Base-by-base conservation (phyloP, 2,888 invertebrate genomes). In the Lumbricus terrestris region DNA sequence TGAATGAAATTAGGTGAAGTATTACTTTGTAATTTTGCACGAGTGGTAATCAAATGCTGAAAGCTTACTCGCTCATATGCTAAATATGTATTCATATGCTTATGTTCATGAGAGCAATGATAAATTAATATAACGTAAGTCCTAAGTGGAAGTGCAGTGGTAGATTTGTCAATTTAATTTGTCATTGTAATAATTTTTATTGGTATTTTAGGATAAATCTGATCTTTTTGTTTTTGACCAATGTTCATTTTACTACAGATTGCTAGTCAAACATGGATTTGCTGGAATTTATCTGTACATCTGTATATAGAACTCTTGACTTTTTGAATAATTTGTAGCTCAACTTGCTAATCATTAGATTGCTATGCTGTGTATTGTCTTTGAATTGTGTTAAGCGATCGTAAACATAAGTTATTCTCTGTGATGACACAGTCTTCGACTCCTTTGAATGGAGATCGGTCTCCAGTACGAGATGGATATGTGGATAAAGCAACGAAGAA, bases 401-500 rank as follows among this genome's bases (percentile, higher is more conserved):
- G 8, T 69, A n/a, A n/a, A 11, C 69, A 69, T n/a, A 0, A 11
- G 29, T 29, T 69, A 69, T 69, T 29, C 0, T 69, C n/a, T 69
- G 29, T 69, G 69, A 8, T 69, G 29, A 35, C 88, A 23, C 90
- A 91, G 91, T 82, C 90, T 5, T 96, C 97, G 90, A 97, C 97
- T 89, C 97, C 97, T 91, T 96, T 97, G 93, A 97, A 97, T 94
- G 97, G 97, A 89, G 97, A 97, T n/a, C 96, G 97, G 5, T 97
- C 97, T n/a, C 97, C 97, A 0, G 95, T 97, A 92, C 97, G 97
- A 94, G 97, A 97, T 94, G 97, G 97, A 89, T 96, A 97, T 89
- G 96, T 97, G 91, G 97, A 97, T 94, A 97, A 94, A 47, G 95
- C 97, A 92, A 91, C 92, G 88, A 94, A 92, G 92, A 94, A 93